Evolutionary conservation across 2,888 invertebrate genomes (phyloP).

Genomic region (Monochamus alternatus): DNA sequence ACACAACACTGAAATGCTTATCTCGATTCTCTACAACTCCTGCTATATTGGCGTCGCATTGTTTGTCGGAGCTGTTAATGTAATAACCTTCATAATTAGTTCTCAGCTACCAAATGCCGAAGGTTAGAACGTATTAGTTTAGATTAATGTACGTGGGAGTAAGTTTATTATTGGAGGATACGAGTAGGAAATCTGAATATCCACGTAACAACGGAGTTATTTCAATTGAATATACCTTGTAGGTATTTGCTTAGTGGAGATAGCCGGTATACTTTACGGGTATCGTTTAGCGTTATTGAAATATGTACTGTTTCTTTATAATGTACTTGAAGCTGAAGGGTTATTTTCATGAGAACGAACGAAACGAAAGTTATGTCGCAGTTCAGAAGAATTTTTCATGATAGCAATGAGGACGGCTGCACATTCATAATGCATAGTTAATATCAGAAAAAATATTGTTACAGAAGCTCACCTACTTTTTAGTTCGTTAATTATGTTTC

Average conservation of each 20-base stretch:
- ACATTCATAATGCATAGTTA: too few species aligned
- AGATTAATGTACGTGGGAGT: neutral
- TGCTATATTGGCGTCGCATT: constrained; percentile 18
- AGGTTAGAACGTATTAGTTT: constrained; percentile 11
- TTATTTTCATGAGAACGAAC: too few species aligned
- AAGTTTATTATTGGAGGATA: constrained; percentile 2
- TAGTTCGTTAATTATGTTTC: too few species aligned
- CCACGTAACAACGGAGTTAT: constrained; percentile 4
- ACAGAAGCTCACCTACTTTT: too few species aligned
- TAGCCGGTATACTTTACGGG: neutral
- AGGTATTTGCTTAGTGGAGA: constrained; percentile 8
- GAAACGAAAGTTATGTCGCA: too few species aligned
- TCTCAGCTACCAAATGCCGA: constrained; percentile 1
- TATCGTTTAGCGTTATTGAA: neutral
- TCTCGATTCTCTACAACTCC: constrained; percentile 8
- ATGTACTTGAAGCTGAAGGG: neutral
- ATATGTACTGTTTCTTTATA: neutral
- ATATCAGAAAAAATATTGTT: too few species aligned
- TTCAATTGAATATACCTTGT: constrained; percentile 2
- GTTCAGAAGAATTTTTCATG: too few species aligned
- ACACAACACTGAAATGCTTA: constrained; percentile 23
- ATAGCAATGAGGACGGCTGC: too few species aligned
- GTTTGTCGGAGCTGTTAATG: constrained; percentile 15
- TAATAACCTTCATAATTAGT: constrained; percentile 24
- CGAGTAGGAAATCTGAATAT: constrained; percentile 10